Evolutionary conservation across 2,888 invertebrate genomes (phyloP), one percentile per base, ranked within the genome.

Genomic region (Nomada ruficornis): DNA sequence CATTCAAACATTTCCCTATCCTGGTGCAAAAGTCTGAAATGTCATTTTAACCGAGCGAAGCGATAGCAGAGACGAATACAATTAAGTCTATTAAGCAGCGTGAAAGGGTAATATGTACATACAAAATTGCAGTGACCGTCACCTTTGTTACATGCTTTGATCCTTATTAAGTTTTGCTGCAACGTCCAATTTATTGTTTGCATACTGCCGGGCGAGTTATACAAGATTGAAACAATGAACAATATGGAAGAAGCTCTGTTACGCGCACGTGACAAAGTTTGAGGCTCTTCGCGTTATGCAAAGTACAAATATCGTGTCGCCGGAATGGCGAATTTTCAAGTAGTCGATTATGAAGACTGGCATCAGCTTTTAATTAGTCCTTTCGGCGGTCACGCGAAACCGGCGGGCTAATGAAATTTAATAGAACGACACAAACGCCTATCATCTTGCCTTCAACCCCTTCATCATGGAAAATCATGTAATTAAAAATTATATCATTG

Each of bases 361-460:
- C 68, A 71, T 26, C 69, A 59, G 86, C 63, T 88, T 88, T 87
- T 87, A 87, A 88, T 87, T 88, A 88, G 81, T 47, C 81, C 62
- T 81, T 75, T 50, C 75, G 63, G 44, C 62, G 77, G 72, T 76
- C 84, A 69, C 63, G 65, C 26, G 64, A 55, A 84, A 86, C 81
- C 81, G 85, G 47, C 65, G 64, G 50, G 68, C 47, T 42, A 60
- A 64, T 78, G 71, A 80, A 79, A 80, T 86, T 82, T 74, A 83
- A 83, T 78, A 77, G 82, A 80, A 84, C 67, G 77, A 84, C 68
- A 57, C 77, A 74, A 80, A 83, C 85, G 67, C 77, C 59, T 62
- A 59, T 80, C 79, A 67, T 65, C 20, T 64, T 65, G 50, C 54
- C 75, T 52, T 75, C 42, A 42, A 57, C 57, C 57, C 23, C 29